Conservation (phyloP, 1,140 invertebrate species). For the Hycleus cichorii region DNA sequence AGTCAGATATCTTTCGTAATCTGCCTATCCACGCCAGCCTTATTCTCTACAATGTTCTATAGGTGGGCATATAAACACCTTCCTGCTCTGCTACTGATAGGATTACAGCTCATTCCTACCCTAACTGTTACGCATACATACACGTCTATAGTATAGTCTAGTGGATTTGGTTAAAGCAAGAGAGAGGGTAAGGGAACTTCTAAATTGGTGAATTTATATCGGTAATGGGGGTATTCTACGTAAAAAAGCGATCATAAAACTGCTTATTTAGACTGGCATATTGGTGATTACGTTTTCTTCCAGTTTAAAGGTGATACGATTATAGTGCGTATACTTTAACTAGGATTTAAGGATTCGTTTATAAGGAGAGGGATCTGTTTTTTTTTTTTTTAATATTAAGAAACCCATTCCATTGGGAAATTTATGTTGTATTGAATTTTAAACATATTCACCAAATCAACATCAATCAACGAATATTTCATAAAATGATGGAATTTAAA, state of each 20-base stretch:
- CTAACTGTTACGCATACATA: neutral
- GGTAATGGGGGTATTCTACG: neutral
- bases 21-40: neutral
- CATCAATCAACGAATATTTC: slow-evolving; percentile 1
- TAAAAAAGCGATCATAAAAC: too few relatives aligned
- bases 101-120: neutral
- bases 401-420: neutral
- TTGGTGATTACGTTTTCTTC: too few relatives aligned
- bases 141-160: neutral
- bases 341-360: neutral
- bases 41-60: neutral
- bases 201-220: neutral
- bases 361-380: too few relatives aligned
- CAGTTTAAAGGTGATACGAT: too few relatives aligned
- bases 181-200: neutral
- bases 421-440: neutral
- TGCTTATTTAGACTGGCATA: too few relatives aligned
- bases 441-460: neutral
- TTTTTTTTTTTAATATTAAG: too few relatives aligned
- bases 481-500: slow-evolving; percentile 7
- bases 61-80: neutral
- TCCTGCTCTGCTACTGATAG: neutral
- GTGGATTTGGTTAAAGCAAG: neutral
- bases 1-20: neutral
- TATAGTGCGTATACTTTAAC: neutral